Percentiles rank a stretch among this genome's conserved stretches.
phyloP scores from a whole-genome alignment of 35 echinoderm and acorn worm species.

The Nesometra sesokonis region DNA sequence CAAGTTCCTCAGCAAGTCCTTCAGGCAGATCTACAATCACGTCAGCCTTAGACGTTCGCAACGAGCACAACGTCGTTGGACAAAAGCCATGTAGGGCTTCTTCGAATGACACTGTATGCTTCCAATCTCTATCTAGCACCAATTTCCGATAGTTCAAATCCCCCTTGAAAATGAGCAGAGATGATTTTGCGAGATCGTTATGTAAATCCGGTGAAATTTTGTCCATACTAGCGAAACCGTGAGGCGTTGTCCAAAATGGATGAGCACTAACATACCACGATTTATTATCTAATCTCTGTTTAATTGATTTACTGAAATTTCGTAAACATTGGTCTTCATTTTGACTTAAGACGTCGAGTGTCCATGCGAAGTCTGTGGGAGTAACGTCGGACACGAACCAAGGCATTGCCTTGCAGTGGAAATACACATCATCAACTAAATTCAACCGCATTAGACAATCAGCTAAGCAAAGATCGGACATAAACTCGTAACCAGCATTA shows the following conservation, averaged over 20 bases:
- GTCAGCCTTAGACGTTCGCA: slow-evolving; percentile 70
- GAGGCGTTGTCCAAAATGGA: slow-evolving; percentile 81
- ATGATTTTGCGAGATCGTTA: slow-evolving; percentile 47
- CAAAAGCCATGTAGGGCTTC: slow-evolving; percentile 76
- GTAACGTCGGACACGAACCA: slow-evolving; percentile 96
- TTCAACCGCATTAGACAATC: slow-evolving; percentile 39
- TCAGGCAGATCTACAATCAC: slow-evolving; percentile 61
- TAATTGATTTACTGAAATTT: slow-evolving; percentile 37
- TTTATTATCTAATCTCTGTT: slow-evolving; percentile 17
- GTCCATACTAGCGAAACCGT: slow-evolving; percentile 66
- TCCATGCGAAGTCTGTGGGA: slow-evolving; percentile 60
- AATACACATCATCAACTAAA: slow-evolving; percentile 40
- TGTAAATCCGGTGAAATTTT: slow-evolving; percentile 61
- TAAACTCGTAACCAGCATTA: slow-evolving; percentile 93
- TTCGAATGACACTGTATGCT: slow-evolving; percentile 67
- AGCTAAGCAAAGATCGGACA: slow-evolving; percentile 76
- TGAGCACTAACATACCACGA: slow-evolving; percentile 53
- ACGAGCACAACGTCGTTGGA: slow-evolving; percentile 61
- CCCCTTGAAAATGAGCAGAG: slow-evolving; percentile 74
- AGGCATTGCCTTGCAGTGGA: slow-evolving; percentile 90
- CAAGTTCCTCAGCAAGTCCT: slow-evolving; percentile 46
- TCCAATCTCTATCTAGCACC: slow-evolving; percentile 70
- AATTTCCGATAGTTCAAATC: slow-evolving; percentile 97
- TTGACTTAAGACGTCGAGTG: slow-evolving; percentile 28
- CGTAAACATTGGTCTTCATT: slow-evolving; percentile 22